phyloP scores from a whole-genome alignment of 2,797 vertebrate species.

The Simalia tracyae region DNA sequence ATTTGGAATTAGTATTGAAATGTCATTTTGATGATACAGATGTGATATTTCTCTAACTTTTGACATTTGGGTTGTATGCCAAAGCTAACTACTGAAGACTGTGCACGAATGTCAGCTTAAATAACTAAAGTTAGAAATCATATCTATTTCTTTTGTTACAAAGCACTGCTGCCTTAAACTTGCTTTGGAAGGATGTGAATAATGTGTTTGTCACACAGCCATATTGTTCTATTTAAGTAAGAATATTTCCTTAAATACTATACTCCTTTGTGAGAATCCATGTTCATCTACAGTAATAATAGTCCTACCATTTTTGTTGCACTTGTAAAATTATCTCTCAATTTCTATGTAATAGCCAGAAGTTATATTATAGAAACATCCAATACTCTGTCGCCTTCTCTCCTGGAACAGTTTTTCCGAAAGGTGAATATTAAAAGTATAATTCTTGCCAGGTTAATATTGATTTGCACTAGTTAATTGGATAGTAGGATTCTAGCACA shows the following conservation, averaged over 20 bases:
- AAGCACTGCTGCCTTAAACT: not conserved
- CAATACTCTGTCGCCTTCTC: not conserved
- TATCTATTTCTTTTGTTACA: not conserved
- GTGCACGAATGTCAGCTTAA: not conserved
- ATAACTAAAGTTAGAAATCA: not conserved
- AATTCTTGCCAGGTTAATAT: not conserved
- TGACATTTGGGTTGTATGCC: not conserved
- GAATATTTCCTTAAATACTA: not conserved
- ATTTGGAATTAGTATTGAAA: not conserved
- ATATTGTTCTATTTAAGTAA: not conserved
- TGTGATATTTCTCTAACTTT: not conserved
- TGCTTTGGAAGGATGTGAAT: constrained; percentile 14
- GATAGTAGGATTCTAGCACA: not conserved
- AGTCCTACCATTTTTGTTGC: not conserved
- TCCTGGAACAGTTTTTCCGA: not conserved
- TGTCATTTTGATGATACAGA: not conserved
- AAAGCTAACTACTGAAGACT: not conserved
- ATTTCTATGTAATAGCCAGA: not conserved
- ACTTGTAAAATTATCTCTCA: not conserved
- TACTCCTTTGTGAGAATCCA: not conserved
- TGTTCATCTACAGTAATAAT: not conserved
- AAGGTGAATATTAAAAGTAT: not conserved
- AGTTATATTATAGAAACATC: not conserved
- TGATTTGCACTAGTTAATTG: not conserved
- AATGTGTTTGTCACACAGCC: not conserved